Evolutionary conservation across 2,888 invertebrate genomes (phyloP).

Genomic region (Microctonus aethiopoides): DNA sequence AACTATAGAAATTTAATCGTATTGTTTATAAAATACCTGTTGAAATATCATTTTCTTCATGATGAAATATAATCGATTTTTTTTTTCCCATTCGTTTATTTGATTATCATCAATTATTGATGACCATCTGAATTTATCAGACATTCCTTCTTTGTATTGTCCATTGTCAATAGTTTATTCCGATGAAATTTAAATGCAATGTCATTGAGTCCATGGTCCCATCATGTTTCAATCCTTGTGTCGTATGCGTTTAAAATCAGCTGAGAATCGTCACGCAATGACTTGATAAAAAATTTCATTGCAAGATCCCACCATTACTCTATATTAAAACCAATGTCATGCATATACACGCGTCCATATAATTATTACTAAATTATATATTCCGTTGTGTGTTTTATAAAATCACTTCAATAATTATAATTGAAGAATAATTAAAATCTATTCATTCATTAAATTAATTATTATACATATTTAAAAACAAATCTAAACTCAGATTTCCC

Average conservation of each 20-base stretch:
- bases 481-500: no score
- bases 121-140: not conserved
- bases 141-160: not conserved
- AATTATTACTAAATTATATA: not conserved
- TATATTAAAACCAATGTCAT: not conserved
- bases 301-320: not conserved
- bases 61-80: not conserved
- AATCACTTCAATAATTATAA: no score
- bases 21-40: not conserved
- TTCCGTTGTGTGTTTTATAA: not conserved
- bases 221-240: not conserved
- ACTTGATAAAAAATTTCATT: not conserved
- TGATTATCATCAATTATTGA: not conserved
- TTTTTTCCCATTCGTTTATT: not conserved
- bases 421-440: no score
- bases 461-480: no score
- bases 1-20: not conserved
- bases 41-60: not conserved
- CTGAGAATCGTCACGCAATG: conserved; percentile 5
- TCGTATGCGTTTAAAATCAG: not conserved
- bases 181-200: not conserved
- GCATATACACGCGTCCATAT: not conserved
- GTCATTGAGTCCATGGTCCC: not conserved
- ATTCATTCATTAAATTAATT: no score
- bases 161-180: not conserved